These are phyloP conservation scores for Chascanopsetta lugubris DNA, from an alignment of 2,113 vertebrate species.

Conservation along the genomic window DNA sequence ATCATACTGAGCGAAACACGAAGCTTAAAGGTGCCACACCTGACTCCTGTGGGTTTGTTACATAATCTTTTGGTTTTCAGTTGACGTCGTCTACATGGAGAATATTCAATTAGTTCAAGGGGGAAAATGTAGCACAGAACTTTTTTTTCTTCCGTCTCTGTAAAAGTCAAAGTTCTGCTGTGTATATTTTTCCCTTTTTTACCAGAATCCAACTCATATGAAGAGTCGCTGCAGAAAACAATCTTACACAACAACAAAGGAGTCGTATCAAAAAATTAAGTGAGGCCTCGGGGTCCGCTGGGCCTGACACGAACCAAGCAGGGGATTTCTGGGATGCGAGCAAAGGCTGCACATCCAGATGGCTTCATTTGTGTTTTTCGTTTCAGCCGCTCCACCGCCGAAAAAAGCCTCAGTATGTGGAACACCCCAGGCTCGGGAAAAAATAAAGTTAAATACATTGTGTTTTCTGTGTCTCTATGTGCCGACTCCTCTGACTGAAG, in stretches of 20 bases:
- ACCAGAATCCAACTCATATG: slow-evolving; percentile 9
- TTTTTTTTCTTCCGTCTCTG: too few species aligned
- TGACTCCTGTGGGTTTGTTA: slow-evolving; percentile 23
- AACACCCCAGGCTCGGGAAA: slow-evolving; percentile 9
- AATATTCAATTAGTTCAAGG: background rate
- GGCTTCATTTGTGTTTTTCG: slow-evolving; percentile 39
- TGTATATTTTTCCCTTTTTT: slow-evolving; percentile 17
- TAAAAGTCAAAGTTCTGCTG: slow-evolving; percentile 4
- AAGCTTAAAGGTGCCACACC: too few species aligned
- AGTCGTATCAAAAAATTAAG: slow-evolving; percentile 35
- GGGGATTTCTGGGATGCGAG: slow-evolving; percentile 35
- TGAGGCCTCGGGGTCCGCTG: slow-evolving; percentile 28
- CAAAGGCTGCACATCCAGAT: slow-evolving; percentile 27
- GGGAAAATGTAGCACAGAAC: too few species aligned
- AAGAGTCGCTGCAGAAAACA: slow-evolving; percentile 26
- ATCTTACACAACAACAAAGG: slow-evolving; percentile 30
- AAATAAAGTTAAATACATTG: slow-evolving; percentile 13
- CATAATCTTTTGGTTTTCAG: slow-evolving; percentile 16
- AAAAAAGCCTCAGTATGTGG: slow-evolving; percentile 16
- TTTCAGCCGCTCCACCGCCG: slow-evolving; percentile 18
- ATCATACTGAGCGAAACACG: too few species aligned
- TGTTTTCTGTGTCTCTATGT: slow-evolving; percentile 29
- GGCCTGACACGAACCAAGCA: slow-evolving; percentile 19
- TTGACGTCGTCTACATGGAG: background rate
- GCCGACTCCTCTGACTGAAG: slow-evolving; percentile 35